A percentile compares a stretch with the other conserved stretches of the same genome.
Conservation (phyloP, 1,140 invertebrate genomes). For the Mercenaria mercenaria region DNA sequence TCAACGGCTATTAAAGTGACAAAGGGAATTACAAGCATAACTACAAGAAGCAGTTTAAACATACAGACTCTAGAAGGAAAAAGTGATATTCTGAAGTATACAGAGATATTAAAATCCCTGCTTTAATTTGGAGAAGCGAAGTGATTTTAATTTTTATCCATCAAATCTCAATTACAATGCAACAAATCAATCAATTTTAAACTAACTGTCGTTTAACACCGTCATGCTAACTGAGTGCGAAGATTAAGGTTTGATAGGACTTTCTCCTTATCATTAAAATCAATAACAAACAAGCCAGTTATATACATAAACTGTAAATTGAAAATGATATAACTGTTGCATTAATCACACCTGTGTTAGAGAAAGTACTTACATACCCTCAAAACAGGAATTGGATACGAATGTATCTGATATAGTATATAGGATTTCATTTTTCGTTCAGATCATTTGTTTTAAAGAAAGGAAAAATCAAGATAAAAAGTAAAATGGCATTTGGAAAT, state of each 20-base stretch:
- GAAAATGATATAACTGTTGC: conserved; percentile 13
- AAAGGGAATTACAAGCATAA: no score
- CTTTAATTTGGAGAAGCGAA: no score
- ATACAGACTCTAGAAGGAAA: no score
- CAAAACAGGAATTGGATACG: background rate
- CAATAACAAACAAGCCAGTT: background rate
- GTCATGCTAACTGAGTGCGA: background rate
- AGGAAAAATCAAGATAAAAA: conserved; percentile 23
- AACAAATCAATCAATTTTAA: background rate
- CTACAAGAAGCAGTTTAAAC: no score
- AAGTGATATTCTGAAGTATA: no score
- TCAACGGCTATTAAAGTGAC: no score
- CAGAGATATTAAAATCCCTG: no score
- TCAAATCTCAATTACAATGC: background rate
- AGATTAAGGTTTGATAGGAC: background rate
- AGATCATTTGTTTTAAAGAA: background rate
- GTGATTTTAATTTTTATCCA: no score
- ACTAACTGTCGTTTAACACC: background rate
- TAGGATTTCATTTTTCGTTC: background rate
- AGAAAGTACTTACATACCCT: background rate
- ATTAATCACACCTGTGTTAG: background rate
- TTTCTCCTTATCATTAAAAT: background rate
- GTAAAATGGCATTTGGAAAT: conserved; percentile 33
- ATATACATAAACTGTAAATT: conserved; percentile 15
- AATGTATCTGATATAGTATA: background rate